Evolutionary conservation across 2,797 vertebrate genomes (phyloP).

Genomic region (Anniella stebbinsi): DNA sequence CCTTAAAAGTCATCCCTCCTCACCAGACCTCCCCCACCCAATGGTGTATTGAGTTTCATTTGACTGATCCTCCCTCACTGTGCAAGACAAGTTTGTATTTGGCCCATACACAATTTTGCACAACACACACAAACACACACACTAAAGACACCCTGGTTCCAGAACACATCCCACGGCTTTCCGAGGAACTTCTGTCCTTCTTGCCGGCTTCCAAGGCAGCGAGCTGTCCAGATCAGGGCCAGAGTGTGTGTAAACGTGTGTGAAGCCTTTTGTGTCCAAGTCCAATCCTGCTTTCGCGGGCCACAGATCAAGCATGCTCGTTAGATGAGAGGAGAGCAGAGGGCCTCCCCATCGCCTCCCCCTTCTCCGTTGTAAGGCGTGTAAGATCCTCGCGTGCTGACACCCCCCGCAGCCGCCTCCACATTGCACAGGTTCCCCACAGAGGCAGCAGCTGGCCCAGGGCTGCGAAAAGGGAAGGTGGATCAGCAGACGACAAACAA

Average conservation of each 20-base stretch:
- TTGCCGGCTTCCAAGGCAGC: neutral
- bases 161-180: neutral
- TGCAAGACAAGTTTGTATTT: neutral
- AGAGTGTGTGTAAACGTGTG: neutral
- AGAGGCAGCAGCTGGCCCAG: neutral
- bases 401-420: neutral
- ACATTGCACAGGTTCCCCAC: conserved; percentile 27
- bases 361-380: neutral
- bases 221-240: neutral
- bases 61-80: neutral
- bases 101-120: neutral
- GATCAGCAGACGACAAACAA: neutral
- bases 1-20: neutral
- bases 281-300: neutral
- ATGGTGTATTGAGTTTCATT: too few relatives aligned
- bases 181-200: neutral
- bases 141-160: conserved; percentile 13
- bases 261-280: too few relatives aligned
- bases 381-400: neutral
- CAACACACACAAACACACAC: too few relatives aligned
- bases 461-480: neutral
- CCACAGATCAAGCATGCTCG: neutral
- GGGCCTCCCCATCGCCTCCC: too few relatives aligned
- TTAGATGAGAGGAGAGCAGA: neutral
- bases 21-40: too few relatives aligned